These are phyloP conservation scores for Capreolus pygargus DNA, from an alignment of 2,113 vertebrate genomes.

Conservation along the genomic window DNA sequence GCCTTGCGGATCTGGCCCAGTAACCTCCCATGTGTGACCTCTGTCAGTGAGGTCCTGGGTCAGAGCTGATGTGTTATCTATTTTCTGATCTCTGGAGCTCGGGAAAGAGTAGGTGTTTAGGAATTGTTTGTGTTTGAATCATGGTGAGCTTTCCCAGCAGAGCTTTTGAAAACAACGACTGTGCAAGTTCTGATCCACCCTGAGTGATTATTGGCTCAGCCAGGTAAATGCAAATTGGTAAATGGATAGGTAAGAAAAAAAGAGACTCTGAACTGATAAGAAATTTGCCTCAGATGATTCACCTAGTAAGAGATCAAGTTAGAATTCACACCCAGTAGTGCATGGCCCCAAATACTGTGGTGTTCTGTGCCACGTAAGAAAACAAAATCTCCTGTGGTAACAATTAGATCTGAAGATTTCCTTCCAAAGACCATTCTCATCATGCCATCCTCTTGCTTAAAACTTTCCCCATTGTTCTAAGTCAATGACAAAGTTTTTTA, in stretches of 20 bases:
- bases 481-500: background rate
- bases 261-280: background rate
- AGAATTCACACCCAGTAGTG: rapidly evolving
- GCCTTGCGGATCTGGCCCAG: background rate
- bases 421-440: background rate
- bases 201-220: background rate
- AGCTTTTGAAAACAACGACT: background rate
- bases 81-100: background rate
- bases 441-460: background rate
- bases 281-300: too few relatives aligned
- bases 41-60: background rate
- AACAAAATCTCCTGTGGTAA: rapidly evolving
- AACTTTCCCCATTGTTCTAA: background rate
- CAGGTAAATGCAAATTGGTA: background rate
- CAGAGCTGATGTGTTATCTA: background rate
- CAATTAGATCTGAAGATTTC: background rate
- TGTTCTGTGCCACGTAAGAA: rapidly evolving
- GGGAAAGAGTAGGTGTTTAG: background rate
- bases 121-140: background rate
- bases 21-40: background rate
- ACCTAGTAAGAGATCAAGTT: too few relatives aligned
- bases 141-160: background rate
- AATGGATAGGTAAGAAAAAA: background rate
- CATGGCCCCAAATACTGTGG: too few relatives aligned
- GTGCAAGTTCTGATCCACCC: background rate